Conservation (phyloP, 2,113 vertebrate species). For the Apus apus region DNA sequence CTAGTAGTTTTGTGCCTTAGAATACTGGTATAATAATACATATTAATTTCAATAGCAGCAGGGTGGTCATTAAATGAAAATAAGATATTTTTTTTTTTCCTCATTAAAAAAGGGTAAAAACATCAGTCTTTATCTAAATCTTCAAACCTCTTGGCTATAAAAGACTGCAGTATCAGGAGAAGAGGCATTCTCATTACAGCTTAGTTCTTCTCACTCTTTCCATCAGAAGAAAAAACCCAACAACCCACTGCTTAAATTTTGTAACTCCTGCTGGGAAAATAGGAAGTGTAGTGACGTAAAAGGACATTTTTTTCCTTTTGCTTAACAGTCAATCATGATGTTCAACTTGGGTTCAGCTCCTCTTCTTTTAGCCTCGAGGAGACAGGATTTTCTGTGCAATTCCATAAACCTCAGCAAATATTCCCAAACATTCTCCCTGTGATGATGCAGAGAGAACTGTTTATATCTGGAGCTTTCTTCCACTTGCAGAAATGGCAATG, state of each 20-base stretch:
- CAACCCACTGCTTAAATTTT: background rate
- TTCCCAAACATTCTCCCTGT: background rate
- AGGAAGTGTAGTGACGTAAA: background rate
- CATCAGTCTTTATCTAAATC: background rate
- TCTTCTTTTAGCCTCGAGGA: background rate
- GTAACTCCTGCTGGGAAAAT: background rate
- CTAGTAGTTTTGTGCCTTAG: background rate
- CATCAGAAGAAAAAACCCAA: background rate
- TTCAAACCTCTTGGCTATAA: background rate
- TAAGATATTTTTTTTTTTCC: background rate
- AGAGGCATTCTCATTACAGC: background rate
- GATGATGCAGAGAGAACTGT: background rate
- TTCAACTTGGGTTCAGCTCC: background rate
- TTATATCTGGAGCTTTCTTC: background rate
- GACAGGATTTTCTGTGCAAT: background rate
- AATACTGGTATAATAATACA: background rate
- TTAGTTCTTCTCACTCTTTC: background rate
- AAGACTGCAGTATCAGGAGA: background rate
- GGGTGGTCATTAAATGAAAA: background rate
- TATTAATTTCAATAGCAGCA: background rate
- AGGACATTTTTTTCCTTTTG: background rate
- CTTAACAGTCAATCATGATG: background rate
- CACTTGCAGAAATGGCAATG: background rate
- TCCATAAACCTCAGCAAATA: background rate
- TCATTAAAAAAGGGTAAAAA: background rate